Evolutionary conservation across 2,888 invertebrate genomes (phyloP).

Genomic region (Melitaea athalia): DNA sequence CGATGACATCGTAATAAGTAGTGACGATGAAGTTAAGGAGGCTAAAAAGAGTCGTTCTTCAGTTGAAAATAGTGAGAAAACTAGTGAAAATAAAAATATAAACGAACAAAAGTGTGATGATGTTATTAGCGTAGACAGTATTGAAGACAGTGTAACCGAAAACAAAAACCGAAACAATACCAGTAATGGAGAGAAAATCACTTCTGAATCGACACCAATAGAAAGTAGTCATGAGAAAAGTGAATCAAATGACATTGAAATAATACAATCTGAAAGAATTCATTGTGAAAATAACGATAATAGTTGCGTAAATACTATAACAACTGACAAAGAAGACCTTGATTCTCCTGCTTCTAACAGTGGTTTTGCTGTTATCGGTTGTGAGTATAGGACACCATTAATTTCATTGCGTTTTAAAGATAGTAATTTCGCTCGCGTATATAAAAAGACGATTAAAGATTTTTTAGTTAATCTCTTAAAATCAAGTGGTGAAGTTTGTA

Average conservation of each 20-base stretch:
- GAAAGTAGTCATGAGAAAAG: conserved; percentile 44
- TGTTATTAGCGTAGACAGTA: conserved; percentile 50
- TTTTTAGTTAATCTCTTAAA: conserved; percentile 74
- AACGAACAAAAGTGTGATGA: conserved; percentile 47
- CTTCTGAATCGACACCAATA: conserved; percentile 43
- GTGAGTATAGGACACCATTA: conserved; percentile 68
- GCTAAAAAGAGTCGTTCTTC: conserved; percentile 62
- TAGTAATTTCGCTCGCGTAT: conserved; percentile 65
- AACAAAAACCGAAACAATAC: conserved; percentile 41
- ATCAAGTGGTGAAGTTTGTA: conserved; percentile 53
- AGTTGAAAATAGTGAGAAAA: conserved; percentile 40
- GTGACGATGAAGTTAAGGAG: conserved; percentile 71
- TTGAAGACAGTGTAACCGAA: conserved; percentile 45
- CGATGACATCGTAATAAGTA: conserved; percentile 73
- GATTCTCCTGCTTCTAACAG: conserved; percentile 66
- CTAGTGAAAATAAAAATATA: conserved; percentile 39
- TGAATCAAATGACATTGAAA: conserved; percentile 8
- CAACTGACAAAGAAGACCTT: conserved; percentile 63
- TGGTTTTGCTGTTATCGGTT: conserved; percentile 64
- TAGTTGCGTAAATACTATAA: conserved; percentile 44
- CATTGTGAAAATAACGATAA: conserved; percentile 4
- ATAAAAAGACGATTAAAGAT: conserved; percentile 71
- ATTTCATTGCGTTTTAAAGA: conserved; percentile 75
- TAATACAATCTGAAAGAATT: not conserved
- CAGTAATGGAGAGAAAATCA: conserved; percentile 73